A percentile compares a stretch with the other conserved stretches of the same genome.
These are phyloP conservation scores for Rhodeus uyekii DNA, from an alignment of 2,797 vertebrate species.

Conservation along the genomic window DNA sequence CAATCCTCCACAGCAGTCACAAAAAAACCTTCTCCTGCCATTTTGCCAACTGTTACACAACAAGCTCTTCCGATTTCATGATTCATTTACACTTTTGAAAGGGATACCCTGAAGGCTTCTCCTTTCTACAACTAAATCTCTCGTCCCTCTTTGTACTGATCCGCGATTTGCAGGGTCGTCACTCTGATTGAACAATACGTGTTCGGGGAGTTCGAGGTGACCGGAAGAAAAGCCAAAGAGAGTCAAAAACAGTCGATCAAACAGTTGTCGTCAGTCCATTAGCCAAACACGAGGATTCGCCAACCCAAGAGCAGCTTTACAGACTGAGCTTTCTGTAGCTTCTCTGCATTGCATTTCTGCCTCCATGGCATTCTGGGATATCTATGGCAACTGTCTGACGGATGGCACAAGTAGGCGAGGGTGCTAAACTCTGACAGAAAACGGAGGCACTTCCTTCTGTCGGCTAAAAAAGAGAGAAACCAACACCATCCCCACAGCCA, in stretches of 20 bases:
- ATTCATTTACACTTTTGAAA: slow-evolving; percentile 28
- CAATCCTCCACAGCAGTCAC: slow-evolving; percentile 13
- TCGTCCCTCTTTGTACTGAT: background rate
- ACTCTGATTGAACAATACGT: background rate
- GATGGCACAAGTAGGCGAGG: slow-evolving; percentile 73
- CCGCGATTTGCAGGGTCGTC: background rate
- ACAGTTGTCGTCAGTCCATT: slow-evolving; percentile 5
- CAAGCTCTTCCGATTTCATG: slow-evolving; percentile 16
- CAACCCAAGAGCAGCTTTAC: slow-evolving; percentile 44
- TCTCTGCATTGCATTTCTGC: slow-evolving; percentile 45
- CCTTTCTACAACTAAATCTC: slow-evolving; percentile 7
- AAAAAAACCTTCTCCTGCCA: background rate
- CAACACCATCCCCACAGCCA: background rate
- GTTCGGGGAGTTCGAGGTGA: background rate
- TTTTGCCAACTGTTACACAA: slow-evolving; percentile 41
- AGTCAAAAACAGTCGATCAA: slow-evolving; percentile 15
- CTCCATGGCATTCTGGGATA: slow-evolving; percentile 60
- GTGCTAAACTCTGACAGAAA: slow-evolving; percentile 68
- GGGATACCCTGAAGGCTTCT: slow-evolving; percentile 19
- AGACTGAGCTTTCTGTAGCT: slow-evolving; percentile 24
- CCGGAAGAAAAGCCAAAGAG: slow-evolving; percentile 1
- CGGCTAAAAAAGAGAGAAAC: slow-evolving; percentile 2
- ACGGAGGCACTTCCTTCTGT: slow-evolving; percentile 36
- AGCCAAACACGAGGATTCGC: slow-evolving; percentile 23
- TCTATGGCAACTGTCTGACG: slow-evolving; percentile 78